A percentile compares a stretch with the other conserved stretches of the same genome.
These are phyloP conservation scores for Catamblyrhynchus diadema DNA, from an alignment of 2,797 vertebrate genomes.

Conservation along the genomic window DNA sequence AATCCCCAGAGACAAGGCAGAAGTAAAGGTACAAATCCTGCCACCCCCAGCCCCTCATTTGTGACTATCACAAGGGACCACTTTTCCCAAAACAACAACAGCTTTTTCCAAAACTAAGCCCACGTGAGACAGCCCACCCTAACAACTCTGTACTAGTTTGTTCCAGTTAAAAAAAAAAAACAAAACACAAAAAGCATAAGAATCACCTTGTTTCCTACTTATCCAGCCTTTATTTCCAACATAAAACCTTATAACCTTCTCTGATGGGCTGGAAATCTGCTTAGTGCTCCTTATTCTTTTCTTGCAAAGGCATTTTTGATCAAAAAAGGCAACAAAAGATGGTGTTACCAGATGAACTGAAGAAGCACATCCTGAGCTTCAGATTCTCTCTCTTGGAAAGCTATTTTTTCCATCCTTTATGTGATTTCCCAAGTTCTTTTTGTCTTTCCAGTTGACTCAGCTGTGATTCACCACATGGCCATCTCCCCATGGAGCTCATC, in stretches of 20 bases:
- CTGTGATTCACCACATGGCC: not conserved
- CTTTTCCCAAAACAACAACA: not conserved
- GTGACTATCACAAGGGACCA: rapidly evolving
- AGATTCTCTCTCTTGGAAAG: not conserved
- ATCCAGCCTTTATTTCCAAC: not conserved
- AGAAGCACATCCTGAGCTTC: not conserved
- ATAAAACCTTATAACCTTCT: not conserved
- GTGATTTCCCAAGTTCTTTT: not conserved
- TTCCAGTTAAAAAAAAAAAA: not conserved
- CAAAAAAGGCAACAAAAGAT: rapidly evolving
- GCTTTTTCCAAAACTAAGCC: not conserved
- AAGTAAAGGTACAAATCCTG: not conserved
- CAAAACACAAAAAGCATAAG: not conserved
- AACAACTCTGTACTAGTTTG: not conserved
- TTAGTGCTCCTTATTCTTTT: not conserved
- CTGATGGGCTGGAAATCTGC: not conserved
- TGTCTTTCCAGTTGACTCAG: not conserved
- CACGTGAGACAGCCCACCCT: not conserved
- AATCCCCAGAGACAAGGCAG: not conserved
- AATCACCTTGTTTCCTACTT: not conserved
- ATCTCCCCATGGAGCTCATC: not conserved
- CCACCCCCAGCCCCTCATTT: not conserved
- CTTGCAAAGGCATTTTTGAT: not conserved
- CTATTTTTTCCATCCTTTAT: not conserved
- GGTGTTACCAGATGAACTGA: not conserved